A percentile compares a stretch with the other conserved stretches of the same genome.
Evolutionary conservation across 30 jellyfish, hydroid and myxozoan genomes (phyloP).

Genomic region (Chrysaora quinquecirrha): DNA sequence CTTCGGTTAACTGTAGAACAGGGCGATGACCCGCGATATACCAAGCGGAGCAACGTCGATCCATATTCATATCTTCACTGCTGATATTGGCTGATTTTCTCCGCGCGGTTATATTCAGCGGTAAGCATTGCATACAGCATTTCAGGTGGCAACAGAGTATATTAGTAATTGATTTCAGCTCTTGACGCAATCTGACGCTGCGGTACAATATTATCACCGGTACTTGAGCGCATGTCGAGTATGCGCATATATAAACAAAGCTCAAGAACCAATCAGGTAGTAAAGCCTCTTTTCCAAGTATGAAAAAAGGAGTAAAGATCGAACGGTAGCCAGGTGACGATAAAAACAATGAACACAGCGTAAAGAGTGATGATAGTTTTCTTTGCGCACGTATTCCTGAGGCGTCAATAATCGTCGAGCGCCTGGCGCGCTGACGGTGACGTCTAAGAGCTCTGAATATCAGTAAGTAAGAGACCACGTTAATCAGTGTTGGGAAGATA

Average conservation of each 20-base stretch:
- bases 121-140: not conserved
- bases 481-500: constrained; percentile 69
- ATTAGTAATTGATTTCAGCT: not conserved
- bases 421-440: constrained; percentile 57
- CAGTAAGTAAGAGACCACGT: constrained; percentile 21
- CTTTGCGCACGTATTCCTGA: constrained; percentile 54
- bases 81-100: not conserved
- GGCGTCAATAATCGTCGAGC: constrained; percentile 45
- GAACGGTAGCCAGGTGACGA: constrained; percentile 85
- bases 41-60: constrained; percentile 49
- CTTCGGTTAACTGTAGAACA: not conserved
- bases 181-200: constrained; percentile 42
- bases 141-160: not conserved
- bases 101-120: not conserved
- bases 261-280: constrained; percentile 52
- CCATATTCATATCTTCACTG: constrained; percentile 12
- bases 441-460: constrained; percentile 55
- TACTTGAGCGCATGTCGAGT: constrained; percentile 69
- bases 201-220: constrained; percentile 73
- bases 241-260: constrained; percentile 64
- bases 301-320: constrained; percentile 59
- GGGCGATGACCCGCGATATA: constrained; percentile 5
- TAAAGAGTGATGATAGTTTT: constrained; percentile 57
- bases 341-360: constrained; percentile 46
- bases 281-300: constrained; percentile 34